Percentiles rank a stretch among this genome's conserved stretches.
These are phyloP conservation scores for Lithophane semibrunnea DNA, from an alignment of 2,888 invertebrate genomes.

Conservation along the genomic window DNA sequence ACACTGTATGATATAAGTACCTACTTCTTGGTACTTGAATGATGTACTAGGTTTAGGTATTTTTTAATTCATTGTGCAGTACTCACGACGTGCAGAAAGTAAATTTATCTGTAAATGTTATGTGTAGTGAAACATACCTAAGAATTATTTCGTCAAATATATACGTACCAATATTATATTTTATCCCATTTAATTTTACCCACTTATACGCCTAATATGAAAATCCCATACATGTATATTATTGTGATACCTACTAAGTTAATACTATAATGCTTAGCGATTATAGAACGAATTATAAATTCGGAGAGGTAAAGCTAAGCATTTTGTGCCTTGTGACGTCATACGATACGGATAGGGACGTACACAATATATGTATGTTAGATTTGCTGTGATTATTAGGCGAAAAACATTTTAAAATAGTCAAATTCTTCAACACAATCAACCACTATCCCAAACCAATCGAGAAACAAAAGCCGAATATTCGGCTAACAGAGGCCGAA, in stretches of 20 bases:
- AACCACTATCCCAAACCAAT: conserved; percentile 6
- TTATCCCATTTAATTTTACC: conserved; percentile 58
- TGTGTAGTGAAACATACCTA: conserved; percentile 28
- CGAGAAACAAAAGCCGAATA: conserved; percentile 2
- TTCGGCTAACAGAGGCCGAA: conserved; percentile 9
- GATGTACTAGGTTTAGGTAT: conserved; percentile 35
- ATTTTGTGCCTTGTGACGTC: conserved; percentile 70
- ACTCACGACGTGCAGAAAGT: conserved; percentile 58
- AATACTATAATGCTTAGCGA: conserved; percentile 70
- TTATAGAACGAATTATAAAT: conserved; percentile 62
- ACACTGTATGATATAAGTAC: conserved; percentile 54
- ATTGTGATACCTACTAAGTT: conserved; percentile 60
- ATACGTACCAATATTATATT: conserved; percentile 55
- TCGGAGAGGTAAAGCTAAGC: conserved; percentile 68
- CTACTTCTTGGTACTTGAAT: conserved; percentile 38
- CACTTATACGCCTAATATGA: conserved; percentile 60
- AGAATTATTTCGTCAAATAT: conserved; percentile 52
- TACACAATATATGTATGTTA: conserved; percentile 75
- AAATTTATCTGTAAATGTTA: conserved; percentile 38
- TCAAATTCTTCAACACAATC: neutral
- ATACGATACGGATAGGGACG: conserved; percentile 73
- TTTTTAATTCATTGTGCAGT: conserved; percentile 54
- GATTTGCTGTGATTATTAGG: conserved; percentile 64
- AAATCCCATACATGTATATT: conserved; percentile 63
- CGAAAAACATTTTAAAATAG: conserved; percentile 16